Conservation (phyloP, 1,140 invertebrate species). For the Chironomus striatipennis region DNA sequence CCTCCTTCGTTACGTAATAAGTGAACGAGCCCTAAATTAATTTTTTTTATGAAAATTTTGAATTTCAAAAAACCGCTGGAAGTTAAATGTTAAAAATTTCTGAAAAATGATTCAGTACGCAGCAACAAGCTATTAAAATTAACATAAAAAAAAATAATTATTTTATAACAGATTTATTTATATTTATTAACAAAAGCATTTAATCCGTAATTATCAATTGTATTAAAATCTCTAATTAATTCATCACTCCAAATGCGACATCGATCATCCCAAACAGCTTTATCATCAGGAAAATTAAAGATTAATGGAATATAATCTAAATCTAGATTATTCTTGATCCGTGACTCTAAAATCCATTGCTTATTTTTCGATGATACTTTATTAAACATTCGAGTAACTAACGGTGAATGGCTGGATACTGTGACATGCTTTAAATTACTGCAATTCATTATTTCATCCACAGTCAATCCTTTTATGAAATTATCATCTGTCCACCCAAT, state of each 20-base stretch:
- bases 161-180: not conserved
- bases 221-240: not conserved
- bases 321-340: not conserved
- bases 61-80: too few relatives aligned
- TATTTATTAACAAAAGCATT: not conserved
- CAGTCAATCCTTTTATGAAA: not conserved
- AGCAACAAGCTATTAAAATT: too few relatives aligned
- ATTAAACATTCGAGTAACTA: not conserved
- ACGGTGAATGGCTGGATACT: not conserved
- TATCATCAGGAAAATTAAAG: not conserved
- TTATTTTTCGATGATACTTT: not conserved
- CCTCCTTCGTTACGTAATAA: too few relatives aligned
- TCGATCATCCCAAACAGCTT: not conserved
- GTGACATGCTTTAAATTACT: not conserved
- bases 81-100: too few relatives aligned
- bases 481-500: not conserved
- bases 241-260: not conserved
- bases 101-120: too few relatives aligned
- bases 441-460: not conserved
- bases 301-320: not conserved
- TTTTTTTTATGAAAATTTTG: too few relatives aligned
- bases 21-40: too few relatives aligned
- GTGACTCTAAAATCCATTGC: not conserved
- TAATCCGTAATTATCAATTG: not conserved
- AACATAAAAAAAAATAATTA: too few relatives aligned